Conservation (phyloP, 37 sponge, comb jelly and placozoan genomes). For the Chondrilla cf. caribensis region DNA sequence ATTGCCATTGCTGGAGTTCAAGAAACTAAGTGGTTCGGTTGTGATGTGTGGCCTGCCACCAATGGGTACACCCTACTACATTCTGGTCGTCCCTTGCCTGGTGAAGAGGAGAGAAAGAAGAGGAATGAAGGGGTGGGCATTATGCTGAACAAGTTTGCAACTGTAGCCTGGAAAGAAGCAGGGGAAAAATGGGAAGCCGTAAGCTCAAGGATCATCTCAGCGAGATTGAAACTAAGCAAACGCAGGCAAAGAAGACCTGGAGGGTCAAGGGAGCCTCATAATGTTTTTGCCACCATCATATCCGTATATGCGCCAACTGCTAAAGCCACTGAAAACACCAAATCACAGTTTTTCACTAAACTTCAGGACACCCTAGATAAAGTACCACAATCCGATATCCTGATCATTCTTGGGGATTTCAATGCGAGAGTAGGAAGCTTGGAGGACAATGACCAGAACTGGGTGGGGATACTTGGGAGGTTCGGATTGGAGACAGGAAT, state of each 20-base stretch:
- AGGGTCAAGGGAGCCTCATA: not conserved
- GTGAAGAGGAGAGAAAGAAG: not conserved
- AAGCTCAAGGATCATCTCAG: constrained; percentile 17
- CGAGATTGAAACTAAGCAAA: not conserved
- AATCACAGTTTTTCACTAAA: not conserved
- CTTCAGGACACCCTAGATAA: constrained; percentile 14
- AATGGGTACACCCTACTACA: not conserved
- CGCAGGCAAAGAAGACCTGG: not conserved
- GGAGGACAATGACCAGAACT: not conserved
- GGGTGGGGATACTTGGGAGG: not conserved
- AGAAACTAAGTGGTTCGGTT: constrained; percentile 41
- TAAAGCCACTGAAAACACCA: not conserved
- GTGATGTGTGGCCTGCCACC: constrained; percentile 20
- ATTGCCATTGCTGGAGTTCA: constrained; percentile 24
- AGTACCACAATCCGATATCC: not conserved
- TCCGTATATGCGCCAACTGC: constrained; percentile 13
- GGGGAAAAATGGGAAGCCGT: constrained; percentile 25
- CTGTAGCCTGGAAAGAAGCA: constrained; percentile 19
- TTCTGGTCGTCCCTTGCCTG: not conserved
- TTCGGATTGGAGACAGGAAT: not conserved
- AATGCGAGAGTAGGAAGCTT: not conserved
- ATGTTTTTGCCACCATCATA: not conserved
- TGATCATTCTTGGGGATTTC: constrained; percentile 6
- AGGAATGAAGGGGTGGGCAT: constrained; percentile 25
- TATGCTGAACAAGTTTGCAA: not conserved